Evolutionary conservation across 92 coral and sea anemone genomes (phyloP).

Genomic region (Phenganax marumi): DNA sequence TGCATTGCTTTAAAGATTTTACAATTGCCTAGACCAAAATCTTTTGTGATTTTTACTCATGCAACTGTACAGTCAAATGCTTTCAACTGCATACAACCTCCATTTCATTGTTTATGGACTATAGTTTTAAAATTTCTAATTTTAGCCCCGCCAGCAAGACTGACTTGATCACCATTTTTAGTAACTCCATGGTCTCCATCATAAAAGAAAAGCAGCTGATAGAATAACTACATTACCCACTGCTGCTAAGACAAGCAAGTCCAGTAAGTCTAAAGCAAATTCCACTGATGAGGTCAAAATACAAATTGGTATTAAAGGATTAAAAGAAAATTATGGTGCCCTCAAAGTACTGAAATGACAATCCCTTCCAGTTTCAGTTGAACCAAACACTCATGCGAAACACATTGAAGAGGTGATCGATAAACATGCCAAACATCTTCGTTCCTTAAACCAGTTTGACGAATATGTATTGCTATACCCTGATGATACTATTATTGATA

Average conservation of each 20-base stretch:
- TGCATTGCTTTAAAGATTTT: too few species aligned
- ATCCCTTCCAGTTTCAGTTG: conserved; percentile 18
- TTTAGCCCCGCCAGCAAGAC: too few species aligned
- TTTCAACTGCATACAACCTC: too few species aligned
- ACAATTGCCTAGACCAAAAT: too few species aligned
- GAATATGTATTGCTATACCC: conserved; percentile 23
- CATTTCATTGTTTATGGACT: too few species aligned
- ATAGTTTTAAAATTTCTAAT: too few species aligned
- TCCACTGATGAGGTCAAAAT: not conserved
- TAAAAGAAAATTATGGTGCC: not conserved
- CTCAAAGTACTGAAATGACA: conserved; percentile 18
- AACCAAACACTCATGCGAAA: conserved; percentile 5
- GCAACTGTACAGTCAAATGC: too few species aligned
- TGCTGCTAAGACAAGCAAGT: not conserved
- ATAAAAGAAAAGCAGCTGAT: not conserved
- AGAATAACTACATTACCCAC: conserved; percentile 8
- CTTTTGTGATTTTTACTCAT: too few species aligned
- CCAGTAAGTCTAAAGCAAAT: not conserved
- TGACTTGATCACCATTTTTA: too few species aligned
- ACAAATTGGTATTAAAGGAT: conserved; percentile 29
- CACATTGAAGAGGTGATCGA: not conserved
- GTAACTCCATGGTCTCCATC: not conserved
- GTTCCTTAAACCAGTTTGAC: not conserved
- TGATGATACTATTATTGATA: conserved; percentile 9
- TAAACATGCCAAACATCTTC: conserved; percentile 28